Base-by-base conservation (phyloP, 2,888 invertebrate genomes). In the Embidobia sp. region DNA sequence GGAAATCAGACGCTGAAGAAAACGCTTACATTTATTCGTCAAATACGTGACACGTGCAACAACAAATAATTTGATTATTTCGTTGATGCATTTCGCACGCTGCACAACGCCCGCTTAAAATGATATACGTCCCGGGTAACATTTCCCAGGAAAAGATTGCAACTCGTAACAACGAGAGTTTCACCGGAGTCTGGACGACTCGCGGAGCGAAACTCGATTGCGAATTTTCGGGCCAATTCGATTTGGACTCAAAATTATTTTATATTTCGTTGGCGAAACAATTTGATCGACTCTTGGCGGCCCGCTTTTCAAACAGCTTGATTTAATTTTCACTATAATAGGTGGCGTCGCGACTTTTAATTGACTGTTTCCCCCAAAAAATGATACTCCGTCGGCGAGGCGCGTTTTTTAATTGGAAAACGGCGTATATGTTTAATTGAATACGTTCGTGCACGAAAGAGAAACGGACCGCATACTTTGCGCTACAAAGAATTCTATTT, bases 1-100 rank as follows among this genome's bases (percentile, higher is more conserved):
- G 55, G 48, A 72, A 72, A 72, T 72, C 72, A 61, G 63, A 19
- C 61, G 46, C 10, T 8, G 37, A 72, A 44, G 42, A 40, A 63
- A 63, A 33, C 55, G 63, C 22, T 55, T 63, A 72, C 46, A 63
- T 72, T 72, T 63, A 63, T 72, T 64, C 73, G 73, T 73, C 73
- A 73, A 73, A 49, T 48, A 49, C 57, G 64, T 55, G 73, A 64
- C 73, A 42, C 42, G 64, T 66, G n/a, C n/a, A n/a, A n/a, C n/a
- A n/a, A 48, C 64, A 27, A 29, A 35, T 64, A 57, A 64, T 73
- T 73, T 64, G 57, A 48, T 73, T 73, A 73, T 59, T 57, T 51
- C 44, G 40, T 42, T 66, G 57, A 59, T 73, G 13, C 26, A 59
- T 51, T 64, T 66, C 64, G 40, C n/a, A 35, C 31, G 48, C 15